Conservation (phyloP, 2,888 invertebrate genomes). For the Mycogona germanica region DNA sequence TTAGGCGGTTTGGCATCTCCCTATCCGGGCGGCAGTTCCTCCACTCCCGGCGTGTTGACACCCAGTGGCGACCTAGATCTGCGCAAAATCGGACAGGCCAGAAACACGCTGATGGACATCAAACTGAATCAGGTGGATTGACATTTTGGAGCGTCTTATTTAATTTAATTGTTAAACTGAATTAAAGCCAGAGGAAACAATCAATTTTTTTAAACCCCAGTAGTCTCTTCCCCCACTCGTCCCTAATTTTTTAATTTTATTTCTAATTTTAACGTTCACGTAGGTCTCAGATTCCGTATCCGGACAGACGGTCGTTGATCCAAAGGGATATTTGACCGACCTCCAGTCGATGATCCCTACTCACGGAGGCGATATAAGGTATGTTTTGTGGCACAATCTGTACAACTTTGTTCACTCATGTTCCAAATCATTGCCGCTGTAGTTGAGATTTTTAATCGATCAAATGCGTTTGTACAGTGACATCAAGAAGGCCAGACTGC, state of each 20-base stretch:
- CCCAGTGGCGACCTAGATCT: slow-evolving; percentile 76
- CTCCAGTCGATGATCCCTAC: slow-evolving; percentile 98
- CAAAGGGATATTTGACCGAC: slow-evolving; percentile 99
- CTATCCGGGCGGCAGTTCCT: slow-evolving; percentile 46
- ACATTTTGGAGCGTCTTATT: neutral
- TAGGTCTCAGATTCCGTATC: slow-evolving; percentile 90
- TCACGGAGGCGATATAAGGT: slow-evolving; percentile 93
- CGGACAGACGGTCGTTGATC: slow-evolving; percentile 98
- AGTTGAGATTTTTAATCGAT: slow-evolving; percentile 5
- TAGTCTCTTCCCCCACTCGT: neutral
- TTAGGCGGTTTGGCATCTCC: slow-evolving; percentile 66
- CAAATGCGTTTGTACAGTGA: slow-evolving; percentile 43
- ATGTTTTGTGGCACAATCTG: no score
- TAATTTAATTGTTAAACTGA: neutral
- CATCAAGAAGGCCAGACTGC: slow-evolving; percentile 87
- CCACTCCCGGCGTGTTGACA: slow-evolving; percentile 53
- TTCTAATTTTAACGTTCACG: slow-evolving; percentile 8
- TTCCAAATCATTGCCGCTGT: neutral
- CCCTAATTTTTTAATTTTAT: neutral
- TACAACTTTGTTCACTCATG: slow-evolving; percentile 3
- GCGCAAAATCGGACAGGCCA: slow-evolving; percentile 95
- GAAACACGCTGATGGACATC: slow-evolving; percentile 98
- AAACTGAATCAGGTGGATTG: slow-evolving; percentile 83
- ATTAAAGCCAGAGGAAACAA: no score
- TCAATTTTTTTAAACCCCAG: no score